phyloP scores from a whole-genome alignment of 2,888 invertebrate species.

The Eupithecia tripunctaria region DNA sequence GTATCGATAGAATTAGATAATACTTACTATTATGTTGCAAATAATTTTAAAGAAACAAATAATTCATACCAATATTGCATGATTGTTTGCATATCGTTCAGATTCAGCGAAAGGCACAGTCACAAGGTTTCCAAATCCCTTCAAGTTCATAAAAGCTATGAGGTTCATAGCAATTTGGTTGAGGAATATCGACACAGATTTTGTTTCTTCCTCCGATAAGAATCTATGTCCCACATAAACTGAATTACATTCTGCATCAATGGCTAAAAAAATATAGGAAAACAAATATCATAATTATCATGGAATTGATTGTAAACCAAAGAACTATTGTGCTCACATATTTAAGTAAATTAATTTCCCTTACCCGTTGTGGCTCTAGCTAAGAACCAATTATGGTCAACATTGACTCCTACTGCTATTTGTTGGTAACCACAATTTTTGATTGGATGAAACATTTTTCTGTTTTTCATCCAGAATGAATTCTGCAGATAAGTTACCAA shows the following conservation, averaged over 20 bases:
- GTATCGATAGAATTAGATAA: too few species aligned
- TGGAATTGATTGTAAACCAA: background rate
- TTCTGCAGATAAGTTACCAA: constrained; percentile 53
- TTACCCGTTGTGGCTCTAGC: constrained; percentile 38
- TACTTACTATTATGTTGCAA: background rate
- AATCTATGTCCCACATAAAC: constrained; percentile 61
- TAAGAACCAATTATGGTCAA: constrained; percentile 72
- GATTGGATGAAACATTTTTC: constrained; percentile 57
- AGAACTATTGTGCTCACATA: background rate
- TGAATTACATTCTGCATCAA: constrained; percentile 60
- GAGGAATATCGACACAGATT: constrained; percentile 59
- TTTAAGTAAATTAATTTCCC: constrained; percentile 6
- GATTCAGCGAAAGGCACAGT: constrained; percentile 66
- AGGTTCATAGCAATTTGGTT: constrained; percentile 60
- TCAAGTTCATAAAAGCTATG: constrained; percentile 69
- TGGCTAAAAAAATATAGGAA: constrained; percentile 33
- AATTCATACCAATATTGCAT: constrained; percentile 61
- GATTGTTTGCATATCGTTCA: constrained; percentile 56
- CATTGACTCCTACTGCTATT: constrained; percentile 63
- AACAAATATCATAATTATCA: background rate
- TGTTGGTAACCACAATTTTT: constrained; percentile 51
- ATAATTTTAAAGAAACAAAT: background rate
- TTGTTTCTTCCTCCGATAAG: constrained; percentile 68
- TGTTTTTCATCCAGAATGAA: constrained; percentile 69
- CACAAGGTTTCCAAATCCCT: constrained; percentile 65